Percentiles rank a stretch among this genome's conserved stretches.
phyloP scores from a whole-genome alignment of 1,140 invertebrate genomes.

The Doryteuthis pealeii region DNA sequence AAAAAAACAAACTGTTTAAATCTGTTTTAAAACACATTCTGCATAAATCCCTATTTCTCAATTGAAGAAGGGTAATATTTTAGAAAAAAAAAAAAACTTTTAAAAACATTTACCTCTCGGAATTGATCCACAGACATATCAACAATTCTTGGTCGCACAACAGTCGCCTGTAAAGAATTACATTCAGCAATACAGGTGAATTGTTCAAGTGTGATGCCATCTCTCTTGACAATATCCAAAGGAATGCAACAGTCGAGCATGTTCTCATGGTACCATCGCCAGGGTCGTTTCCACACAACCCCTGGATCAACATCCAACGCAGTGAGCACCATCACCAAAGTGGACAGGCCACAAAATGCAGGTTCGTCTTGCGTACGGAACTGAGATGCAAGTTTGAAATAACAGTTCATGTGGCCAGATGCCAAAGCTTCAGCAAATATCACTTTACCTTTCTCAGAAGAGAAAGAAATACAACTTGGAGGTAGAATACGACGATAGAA shows the following conservation, averaged over 20 bases:
- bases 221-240: constrained; percentile 35
- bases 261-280: constrained; percentile 59
- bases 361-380: constrained; percentile 60
- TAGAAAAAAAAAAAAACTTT: too few species aligned
- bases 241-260: constrained; percentile 59
- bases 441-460: constrained; percentile 49
- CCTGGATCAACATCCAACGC: constrained; percentile 58
- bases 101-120: not conserved
- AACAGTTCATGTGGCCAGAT: constrained; percentile 49
- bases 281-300: constrained; percentile 56
- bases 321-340: constrained; percentile 58
- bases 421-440: constrained; percentile 52
- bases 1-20: too few species aligned
- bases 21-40: too few species aligned
- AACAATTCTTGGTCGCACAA: constrained; percentile 10
- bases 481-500: constrained; percentile 55
- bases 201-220: constrained; percentile 52
- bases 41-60: too few species aligned
- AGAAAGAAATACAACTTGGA: constrained; percentile 51
- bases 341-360: constrained; percentile 58
- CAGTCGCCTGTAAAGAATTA: constrained; percentile 36
- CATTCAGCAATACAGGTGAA: constrained; percentile 53
- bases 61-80: too few species aligned
- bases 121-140: not conserved
- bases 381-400: constrained; percentile 55